These are phyloP conservation scores for Periphyllus acericola DNA, from an alignment of 2,888 invertebrate species.

Conservation along the genomic window DNA sequence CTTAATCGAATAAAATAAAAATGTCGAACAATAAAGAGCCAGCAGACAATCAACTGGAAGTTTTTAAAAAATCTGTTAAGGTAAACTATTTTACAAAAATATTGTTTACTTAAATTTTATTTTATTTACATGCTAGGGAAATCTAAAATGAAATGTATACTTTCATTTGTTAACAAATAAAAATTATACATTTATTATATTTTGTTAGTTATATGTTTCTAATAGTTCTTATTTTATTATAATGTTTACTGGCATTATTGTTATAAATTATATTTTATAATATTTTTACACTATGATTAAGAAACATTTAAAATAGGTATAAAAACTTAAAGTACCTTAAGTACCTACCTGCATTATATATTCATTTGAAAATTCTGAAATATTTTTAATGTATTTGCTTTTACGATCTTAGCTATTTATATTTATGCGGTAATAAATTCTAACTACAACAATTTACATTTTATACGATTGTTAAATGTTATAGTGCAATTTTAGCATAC, in stretches of 20 bases:
- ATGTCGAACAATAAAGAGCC: conserved; percentile 31
- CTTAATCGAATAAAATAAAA: neutral
- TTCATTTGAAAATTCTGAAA: neutral
- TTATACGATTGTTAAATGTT: neutral
- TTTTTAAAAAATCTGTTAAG: conserved; percentile 44
- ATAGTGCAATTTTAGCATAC: neutral
- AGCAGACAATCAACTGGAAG: conserved; percentile 50
- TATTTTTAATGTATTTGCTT: neutral
- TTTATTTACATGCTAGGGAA: neutral
- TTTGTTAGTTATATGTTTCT: too few species aligned
- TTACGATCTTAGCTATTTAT: too few species aligned
- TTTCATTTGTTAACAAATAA: neutral
- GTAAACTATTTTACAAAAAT: neutral
- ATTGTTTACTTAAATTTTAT: neutral
- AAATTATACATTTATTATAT: neutral
- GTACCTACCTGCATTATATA: neutral
- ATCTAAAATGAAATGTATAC: neutral
- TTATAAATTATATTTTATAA: too few species aligned
- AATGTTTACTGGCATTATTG: neutral
- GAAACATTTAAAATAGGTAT: neutral
- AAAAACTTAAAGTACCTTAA: neutral
- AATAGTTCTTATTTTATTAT: neutral
- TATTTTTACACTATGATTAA: neutral
- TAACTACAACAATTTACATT: neutral
- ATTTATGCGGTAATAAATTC: neutral